Base-by-base conservation (phyloP, 2,888 invertebrate genomes). In the Caenorhabditis drosophilae region DNA sequence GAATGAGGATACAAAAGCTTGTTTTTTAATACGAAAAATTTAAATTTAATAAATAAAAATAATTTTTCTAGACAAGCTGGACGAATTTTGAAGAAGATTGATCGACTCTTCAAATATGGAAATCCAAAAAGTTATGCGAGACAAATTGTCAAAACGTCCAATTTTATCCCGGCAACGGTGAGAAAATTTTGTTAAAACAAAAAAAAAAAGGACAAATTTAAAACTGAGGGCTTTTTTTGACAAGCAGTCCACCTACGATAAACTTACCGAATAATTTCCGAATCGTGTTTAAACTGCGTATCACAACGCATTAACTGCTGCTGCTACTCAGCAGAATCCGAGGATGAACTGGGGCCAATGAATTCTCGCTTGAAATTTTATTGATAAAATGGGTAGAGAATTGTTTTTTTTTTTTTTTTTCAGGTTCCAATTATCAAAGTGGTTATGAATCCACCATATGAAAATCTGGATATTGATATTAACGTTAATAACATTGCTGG, bases 401-500 rank as follows among this genome's bases (percentile, higher is more conserved):
- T n/a, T n/a, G n/a, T n/a, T n/a, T n/a, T n/a, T n/a, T n/a, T n/a
- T n/a, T n/a, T n/a, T n/a, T n/a, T n/a, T n/a, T n/a, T n/a, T n/a
- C n/a, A 76, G 68, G 80, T 80, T 4, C 80, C 80, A 7, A 77
- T 81, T 40, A 60, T 80, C 1, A 75, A 77, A 59, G 38, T 82
- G 31, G 40, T 61, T 15, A 45, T 78, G 34, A 26, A 57, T n/a
- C 34, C 41, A 6, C 75, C 70, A 1, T 75, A 63, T 44, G 55
- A 60, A 2, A 68, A 56, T 4, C 59, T 82, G 18, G 79, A 84
- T 46, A 72, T 83, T 15, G 83, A 83, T 67, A 63, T 83, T 18
- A 83, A 83, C 50, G 59, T 76, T 3, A 83, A 83, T 61, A 84
- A 84, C 46, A 62, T 71, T 15, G 76, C 83, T 16, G 83, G 83